phyloP scores from a whole-genome alignment of 1,140 invertebrate species.

The Gonioctena quinquepunctata region DNA sequence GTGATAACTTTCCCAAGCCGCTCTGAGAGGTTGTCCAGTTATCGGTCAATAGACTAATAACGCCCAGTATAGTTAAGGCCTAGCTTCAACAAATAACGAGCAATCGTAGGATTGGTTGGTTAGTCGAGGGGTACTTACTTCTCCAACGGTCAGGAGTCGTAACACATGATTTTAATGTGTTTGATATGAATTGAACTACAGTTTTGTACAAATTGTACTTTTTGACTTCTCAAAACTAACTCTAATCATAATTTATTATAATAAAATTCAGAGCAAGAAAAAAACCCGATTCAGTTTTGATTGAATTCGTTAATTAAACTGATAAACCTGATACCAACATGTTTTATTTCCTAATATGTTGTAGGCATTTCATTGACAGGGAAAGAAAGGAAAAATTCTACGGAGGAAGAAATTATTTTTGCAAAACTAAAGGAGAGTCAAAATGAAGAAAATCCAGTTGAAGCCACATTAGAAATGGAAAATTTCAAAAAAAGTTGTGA shows the following conservation, averaged over 20 bases:
- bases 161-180: too few species aligned
- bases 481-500: not conserved
- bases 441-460: not conserved
- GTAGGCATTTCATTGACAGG: not conserved
- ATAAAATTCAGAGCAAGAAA: not conserved
- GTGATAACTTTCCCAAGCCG: too few species aligned
- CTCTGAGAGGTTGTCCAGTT: too few species aligned
- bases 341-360: too few species aligned
- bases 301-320: too few species aligned
- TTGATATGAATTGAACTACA: not conserved
- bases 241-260: not conserved
- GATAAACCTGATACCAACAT: too few species aligned
- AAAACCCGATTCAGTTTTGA: not conserved
- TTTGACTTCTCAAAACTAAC: not conserved
- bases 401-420: not conserved
- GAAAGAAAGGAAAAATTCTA: not conserved
- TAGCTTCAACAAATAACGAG: too few species aligned
- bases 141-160: too few species aligned
- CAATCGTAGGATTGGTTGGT: too few species aligned
- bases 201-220: not conserved
- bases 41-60: too few species aligned
- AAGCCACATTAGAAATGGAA: not conserved
- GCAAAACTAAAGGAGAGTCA: not conserved
- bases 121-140: too few species aligned
- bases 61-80: too few species aligned